Percentiles rank a stretch among this genome's conserved stretches.
These are phyloP conservation scores for Lithophane semibrunnea DNA, from an alignment of 2,888 invertebrate species.

Conservation along the genomic window DNA sequence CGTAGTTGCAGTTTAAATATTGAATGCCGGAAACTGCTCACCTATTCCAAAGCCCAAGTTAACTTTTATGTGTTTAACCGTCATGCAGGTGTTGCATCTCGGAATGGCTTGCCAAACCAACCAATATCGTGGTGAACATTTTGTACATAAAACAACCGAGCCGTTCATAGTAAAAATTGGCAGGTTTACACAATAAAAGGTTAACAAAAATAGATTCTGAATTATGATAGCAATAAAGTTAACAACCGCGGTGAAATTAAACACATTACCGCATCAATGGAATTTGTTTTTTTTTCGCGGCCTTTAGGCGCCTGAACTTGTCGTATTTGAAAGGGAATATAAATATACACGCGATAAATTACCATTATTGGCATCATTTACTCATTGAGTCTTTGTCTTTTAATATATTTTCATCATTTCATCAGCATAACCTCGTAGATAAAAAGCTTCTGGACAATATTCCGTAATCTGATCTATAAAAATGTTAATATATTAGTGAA, in stretches of 20 bases:
- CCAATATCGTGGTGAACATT: conserved; percentile 22
- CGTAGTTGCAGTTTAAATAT: conserved; percentile 9
- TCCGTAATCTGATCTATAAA: conserved; percentile 10
- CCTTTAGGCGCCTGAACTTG: conserved; percentile 64
- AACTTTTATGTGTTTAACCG: conserved; percentile 23
- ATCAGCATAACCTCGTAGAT: neutral
- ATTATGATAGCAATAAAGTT: conserved; percentile 57
- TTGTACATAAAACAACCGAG: conserved; percentile 32
- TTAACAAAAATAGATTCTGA: conserved; percentile 59
- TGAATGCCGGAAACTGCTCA: conserved; percentile 3
- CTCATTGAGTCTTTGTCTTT: conserved; percentile 11
- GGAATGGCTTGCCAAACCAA: conserved; percentile 16
- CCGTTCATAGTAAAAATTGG: conserved; percentile 49
- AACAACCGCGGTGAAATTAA: conserved; percentile 57
- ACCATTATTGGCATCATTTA: conserved; percentile 17
- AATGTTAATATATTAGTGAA: conserved; percentile 32
- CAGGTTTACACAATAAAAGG: conserved; percentile 62
- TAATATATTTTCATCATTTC: conserved; percentile 9
- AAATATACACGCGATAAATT: conserved; percentile 56
- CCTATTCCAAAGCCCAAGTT: conserved; percentile 2
- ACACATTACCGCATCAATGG: conserved; percentile 63
- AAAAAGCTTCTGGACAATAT: conserved; percentile 16
- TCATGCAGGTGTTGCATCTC: conserved; percentile 11
- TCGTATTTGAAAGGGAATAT: conserved; percentile 58
- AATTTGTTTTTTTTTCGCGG: conserved; percentile 59